A percentile compares a stretch with the other conserved stretches of the same genome.
Evolutionary conservation across 2,888 invertebrate species (phyloP).

Genomic region (Melinopterus prodromus): DNA sequence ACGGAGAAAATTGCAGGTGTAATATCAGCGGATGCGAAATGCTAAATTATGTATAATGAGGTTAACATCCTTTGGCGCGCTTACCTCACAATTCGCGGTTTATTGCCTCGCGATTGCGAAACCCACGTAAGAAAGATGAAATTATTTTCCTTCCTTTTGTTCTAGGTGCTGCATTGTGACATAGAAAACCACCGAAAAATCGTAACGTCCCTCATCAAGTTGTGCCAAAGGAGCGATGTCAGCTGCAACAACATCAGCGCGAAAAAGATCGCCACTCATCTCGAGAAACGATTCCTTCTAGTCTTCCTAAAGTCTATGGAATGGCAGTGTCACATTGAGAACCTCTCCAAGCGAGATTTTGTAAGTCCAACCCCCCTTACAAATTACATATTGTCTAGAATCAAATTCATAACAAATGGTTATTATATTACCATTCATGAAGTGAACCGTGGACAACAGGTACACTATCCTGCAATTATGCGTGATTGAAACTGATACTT

Average conservation of each 20-base stretch:
- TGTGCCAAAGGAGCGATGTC: slow-evolving; percentile 67
- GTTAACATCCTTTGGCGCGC: neutral
- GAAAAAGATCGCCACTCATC: slow-evolving; percentile 68
- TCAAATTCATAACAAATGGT: too few relatives aligned
- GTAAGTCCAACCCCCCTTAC: neutral
- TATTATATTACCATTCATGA: too few relatives aligned
- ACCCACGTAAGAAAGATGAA: neutral
- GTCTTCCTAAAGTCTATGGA: slow-evolving; percentile 89
- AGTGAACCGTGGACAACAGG: too few relatives aligned
- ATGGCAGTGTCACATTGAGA: slow-evolving; percentile 92
- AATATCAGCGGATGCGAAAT: neutral
- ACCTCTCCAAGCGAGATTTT: slow-evolving; percentile 71
- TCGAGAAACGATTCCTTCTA: slow-evolving; percentile 90
- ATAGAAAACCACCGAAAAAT: slow-evolving; percentile 91
- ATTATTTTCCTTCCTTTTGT: slow-evolving; percentile 48
- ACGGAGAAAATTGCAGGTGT: neutral
- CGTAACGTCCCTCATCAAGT: slow-evolving; percentile 79
- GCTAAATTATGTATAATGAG: neutral
- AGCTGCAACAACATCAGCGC: slow-evolving; percentile 55
- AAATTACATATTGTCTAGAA: too few relatives aligned
- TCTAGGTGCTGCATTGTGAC: slow-evolving; percentile 90
- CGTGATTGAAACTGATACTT: too few relatives aligned
- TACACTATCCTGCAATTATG: too few relatives aligned
- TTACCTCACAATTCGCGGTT: neutral
- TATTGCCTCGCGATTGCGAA: neutral